Evolutionary conservation across 2,888 invertebrate genomes (phyloP), one percentile per base, ranked within the genome.

Genomic region (Drosophila melanosoma): DNA sequence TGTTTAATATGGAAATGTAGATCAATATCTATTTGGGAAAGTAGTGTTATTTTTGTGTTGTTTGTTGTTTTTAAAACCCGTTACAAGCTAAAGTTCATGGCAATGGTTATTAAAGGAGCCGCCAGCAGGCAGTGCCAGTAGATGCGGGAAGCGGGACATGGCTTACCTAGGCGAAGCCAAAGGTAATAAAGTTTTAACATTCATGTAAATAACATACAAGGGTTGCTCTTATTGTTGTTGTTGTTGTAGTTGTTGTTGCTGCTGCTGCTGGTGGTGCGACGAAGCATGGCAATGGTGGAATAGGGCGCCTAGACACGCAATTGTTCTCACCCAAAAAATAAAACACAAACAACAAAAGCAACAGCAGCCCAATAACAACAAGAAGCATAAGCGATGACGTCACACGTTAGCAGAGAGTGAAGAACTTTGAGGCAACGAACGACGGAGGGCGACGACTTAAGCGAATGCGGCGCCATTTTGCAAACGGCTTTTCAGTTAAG

Each of bases 161-260:
- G 45, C 45, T 20, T 15, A 23, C 2, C 23, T 15, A 23, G 45
- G 45, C 45, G 45, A 45, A 45, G 45, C 45, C 45, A 20, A 29
- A 23, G 45, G 57, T 70, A 68, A 68, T 68, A 68, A 69, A 68
- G 58, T 51, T 69, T 68, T 69, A 68, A 68, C 59, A 68, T 70
- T 68, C 56, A 38, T 56, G 38, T 38, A 26, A 56, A 38, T 38
- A 45, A 45, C 45, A 8, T 23, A 8, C 45, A 45, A 45, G 45
- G 26, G 33, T 20, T 20, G 36, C 26, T 26, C 33, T 38, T 65
- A 49, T 49, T 64, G 51, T 65, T 61, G 62, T 32, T 49, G 48
- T 20, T 48, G 64, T 35, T 35, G 20, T 63, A 40, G 48, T 15
- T 20, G 29, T 33, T 20, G 36, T 38, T 40, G 66, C 20, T 38